phyloP scores from a whole-genome alignment of 2,797 vertebrate species.

The Syndactyla subalaris region DNA sequence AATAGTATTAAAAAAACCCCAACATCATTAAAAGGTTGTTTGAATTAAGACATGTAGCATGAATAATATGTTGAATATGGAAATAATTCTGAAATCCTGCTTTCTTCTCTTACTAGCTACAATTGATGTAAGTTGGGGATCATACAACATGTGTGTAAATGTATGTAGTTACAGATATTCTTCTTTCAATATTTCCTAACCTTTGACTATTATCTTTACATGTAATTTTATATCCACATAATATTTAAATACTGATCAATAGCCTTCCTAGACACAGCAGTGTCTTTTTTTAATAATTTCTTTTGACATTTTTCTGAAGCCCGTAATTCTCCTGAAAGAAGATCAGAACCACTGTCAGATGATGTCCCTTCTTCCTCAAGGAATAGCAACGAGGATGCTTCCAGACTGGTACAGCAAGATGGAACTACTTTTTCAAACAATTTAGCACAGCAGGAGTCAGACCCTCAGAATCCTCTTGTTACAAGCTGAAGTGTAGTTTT shows the following conservation, averaged over 20 bases:
- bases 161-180: not conserved
- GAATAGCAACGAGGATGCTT: constrained; percentile 6
- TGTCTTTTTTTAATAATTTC: not conserved
- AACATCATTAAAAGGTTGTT: not conserved
- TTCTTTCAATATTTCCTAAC: not conserved
- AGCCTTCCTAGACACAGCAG: not conserved
- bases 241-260: not conserved
- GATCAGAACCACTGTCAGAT: not conserved
- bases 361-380: not conserved
- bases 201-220: not conserved
- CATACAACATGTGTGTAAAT: not conserved
- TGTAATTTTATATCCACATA: not conserved
- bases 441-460: constrained; percentile 52
- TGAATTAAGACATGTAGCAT: not conserved
- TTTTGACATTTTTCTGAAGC: constrained; percentile 38
- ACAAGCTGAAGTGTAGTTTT: constrained; percentile 1
- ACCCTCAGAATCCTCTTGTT: not conserved
- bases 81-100: not conserved
- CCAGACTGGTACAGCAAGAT: constrained; percentile 28
- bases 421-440: not conserved
- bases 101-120: not conserved
- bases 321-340: not conserved
- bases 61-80: not conserved
- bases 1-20: not conserved
- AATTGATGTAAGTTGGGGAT: not conserved